Evolutionary conservation across 64 coral and sea anemone genomes (phyloP).

Genomic region (Cladopsammia gracilis): DNA sequence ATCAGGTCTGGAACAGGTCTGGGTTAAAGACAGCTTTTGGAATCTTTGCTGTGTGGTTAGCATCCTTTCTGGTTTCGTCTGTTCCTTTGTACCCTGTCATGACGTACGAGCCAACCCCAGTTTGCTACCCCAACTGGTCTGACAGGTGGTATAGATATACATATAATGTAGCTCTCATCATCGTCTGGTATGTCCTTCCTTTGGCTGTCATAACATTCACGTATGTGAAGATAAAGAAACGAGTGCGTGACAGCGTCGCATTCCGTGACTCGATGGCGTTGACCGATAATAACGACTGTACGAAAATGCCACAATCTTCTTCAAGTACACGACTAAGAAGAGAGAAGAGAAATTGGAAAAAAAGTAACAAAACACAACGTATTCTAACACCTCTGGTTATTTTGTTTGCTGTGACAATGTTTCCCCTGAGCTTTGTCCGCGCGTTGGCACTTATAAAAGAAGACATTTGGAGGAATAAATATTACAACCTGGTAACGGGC

Average conservation of each 20-base stretch:
- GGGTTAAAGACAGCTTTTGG: background rate
- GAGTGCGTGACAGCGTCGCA: conserved; percentile 15
- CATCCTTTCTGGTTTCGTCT: conserved; percentile 43
- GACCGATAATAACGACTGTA: background rate
- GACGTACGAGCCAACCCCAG: background rate
- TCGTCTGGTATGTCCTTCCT: conserved; percentile 56
- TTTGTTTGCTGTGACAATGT: conserved; percentile 59
- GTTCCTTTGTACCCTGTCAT: conserved; percentile 62
- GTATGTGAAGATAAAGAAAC: conserved; percentile 43
- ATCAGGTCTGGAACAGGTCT: background rate
- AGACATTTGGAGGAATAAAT: conserved; percentile 13
- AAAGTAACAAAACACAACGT: conserved; percentile 41
- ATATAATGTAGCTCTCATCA: background rate
- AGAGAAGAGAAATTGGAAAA: background rate
- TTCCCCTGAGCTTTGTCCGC: conserved; percentile 45
- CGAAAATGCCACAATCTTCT: background rate
- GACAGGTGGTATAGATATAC: background rate
- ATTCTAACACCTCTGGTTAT: conserved; percentile 65
- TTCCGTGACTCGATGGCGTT: conserved; percentile 52
- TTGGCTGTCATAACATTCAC: conserved; percentile 56
- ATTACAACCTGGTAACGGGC: conserved; percentile 21
- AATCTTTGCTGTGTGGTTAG: conserved; percentile 47
- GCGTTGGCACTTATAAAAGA: background rate
- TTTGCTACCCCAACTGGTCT: background rate
- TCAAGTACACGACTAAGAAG: background rate